phyloP scores from a whole-genome alignment of 92 coral and sea anemone species.

The Zoanthus sociatus region DNA sequence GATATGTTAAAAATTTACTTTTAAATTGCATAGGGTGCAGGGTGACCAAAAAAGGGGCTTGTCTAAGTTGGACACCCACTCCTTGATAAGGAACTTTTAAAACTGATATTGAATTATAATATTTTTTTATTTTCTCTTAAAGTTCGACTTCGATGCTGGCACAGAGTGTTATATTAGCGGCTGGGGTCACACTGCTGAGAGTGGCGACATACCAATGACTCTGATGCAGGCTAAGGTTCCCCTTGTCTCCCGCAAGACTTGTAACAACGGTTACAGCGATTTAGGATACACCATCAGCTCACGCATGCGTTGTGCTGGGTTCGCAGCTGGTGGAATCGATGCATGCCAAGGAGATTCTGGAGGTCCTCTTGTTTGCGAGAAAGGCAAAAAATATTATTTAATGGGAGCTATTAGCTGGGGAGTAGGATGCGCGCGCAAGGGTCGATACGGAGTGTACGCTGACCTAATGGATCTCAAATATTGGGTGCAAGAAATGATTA shows the following conservation, averaged over 20 bases:
- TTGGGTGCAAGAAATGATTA: conserved; percentile 82
- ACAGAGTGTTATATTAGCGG: conserved; percentile 77
- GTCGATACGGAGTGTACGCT: conserved; percentile 93
- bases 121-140: not conserved
- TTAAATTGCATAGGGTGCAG: no score
- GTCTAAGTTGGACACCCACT: no score
- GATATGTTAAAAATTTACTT: no score
- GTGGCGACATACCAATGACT: conserved; percentile 60
- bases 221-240: conserved; percentile 78
- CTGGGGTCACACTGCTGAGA: conserved; percentile 85
- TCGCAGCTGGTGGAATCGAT: conserved; percentile 78
- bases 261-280: conserved; percentile 70
- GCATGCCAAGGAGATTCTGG: conserved; percentile 96
- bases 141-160: conserved; percentile 56
- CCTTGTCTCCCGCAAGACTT: conserved; percentile 70
- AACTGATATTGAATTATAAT: not conserved
- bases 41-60: no score
- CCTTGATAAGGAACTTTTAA: no score
- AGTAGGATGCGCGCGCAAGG: conserved; percentile 90
- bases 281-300: conserved; percentile 74
- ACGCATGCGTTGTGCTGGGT: conserved; percentile 96
- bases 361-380: conserved; percentile 86
- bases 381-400: conserved; percentile 70
- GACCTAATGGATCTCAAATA: conserved; percentile 83
- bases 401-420: conserved; percentile 94